Evolutionary conservation across 2,113 vertebrate species (phyloP), one percentile per base, ranked within the genome.

Genomic region (Tauraco erythrolophus): DNA sequence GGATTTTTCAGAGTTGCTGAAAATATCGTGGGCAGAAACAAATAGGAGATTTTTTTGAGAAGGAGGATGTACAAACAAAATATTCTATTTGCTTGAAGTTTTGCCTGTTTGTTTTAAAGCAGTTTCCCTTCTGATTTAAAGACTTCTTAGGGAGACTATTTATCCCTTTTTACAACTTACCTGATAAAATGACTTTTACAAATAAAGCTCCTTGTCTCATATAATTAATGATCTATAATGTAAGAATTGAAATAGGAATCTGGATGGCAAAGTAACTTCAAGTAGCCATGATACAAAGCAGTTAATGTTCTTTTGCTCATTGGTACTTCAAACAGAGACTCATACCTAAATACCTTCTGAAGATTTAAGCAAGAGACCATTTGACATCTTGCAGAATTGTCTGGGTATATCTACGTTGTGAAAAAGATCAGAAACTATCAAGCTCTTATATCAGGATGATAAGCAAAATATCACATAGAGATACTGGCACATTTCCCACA

Each of bases 401-500:
- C 50, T 64, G 69, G 13, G 6, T 88, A 35, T 27, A 71, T 43
- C 51, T 57, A 33, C 10, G 53, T 41, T 37, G n/a, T 72, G 83
- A 61, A 88, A 69, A 94, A 53, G 33, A 92, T 88, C 54, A 86
- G 75, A 85, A 90, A 71, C 31, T 83, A 72, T 10, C 7, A 48
- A 72, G 31, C 45, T 53, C 41, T 94, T 89, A 28, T 79, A 88
- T 72, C 41, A 84, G 75, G 57, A 88, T 65, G 58, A 91, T 86
- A 95, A 91, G 75, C 66, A 94, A 91, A 95, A 88, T 91, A 86
- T 53, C 57, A 31, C 37, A 39, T 39, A 85, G 61, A 68, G 50
- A 68, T 88, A 31, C 13, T 86, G 88, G 88, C 92, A 80, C 0
- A 0, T 16, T n/a, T 90, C 85, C 91, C 66, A 80, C 92, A 92